phyloP scores from a whole-genome alignment of 2,113 vertebrate species.

The Neopipo cinnamomea region DNA sequence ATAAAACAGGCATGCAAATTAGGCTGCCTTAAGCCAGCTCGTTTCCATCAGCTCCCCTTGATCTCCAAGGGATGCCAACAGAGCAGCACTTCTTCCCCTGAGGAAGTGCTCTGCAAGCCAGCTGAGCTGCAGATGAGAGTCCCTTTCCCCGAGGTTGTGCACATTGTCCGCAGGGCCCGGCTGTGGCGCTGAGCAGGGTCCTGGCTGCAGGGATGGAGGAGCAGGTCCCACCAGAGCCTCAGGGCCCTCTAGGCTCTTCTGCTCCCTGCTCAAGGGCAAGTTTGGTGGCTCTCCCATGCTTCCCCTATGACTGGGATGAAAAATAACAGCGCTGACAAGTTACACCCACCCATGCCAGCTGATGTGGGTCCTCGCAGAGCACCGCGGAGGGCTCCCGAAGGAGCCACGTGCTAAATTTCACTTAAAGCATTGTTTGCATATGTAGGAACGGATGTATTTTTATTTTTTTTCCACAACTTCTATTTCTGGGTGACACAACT shows the following conservation, averaged over 20 bases:
- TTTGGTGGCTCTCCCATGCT: neutral
- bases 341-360: neutral
- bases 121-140: constrained; percentile 44
- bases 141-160: neutral
- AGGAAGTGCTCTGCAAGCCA: constrained; percentile 44
- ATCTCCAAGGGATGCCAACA: constrained; percentile 40
- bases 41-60: constrained; percentile 32
- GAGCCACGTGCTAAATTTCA: neutral
- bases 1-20: constrained; percentile 40
- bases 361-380: neutral
- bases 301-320: neutral
- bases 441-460: constrained; percentile 38
- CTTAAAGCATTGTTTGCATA: constrained; percentile 17
- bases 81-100: constrained; percentile 28
- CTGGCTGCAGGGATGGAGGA: neutral
- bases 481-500: constrained; percentile 48
- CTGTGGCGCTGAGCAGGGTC: neutral
- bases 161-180: rapidly evolving
- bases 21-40: constrained; percentile 34
- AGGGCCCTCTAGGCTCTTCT: neutral
- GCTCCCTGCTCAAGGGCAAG: neutral
- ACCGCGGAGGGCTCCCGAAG: neutral
- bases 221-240: neutral
- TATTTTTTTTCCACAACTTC: constrained; percentile 47
- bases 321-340: neutral